These are phyloP conservation scores for Ochotona curzoniae DNA, from an alignment of 2,113 vertebrate genomes.

Conservation along the genomic window DNA sequence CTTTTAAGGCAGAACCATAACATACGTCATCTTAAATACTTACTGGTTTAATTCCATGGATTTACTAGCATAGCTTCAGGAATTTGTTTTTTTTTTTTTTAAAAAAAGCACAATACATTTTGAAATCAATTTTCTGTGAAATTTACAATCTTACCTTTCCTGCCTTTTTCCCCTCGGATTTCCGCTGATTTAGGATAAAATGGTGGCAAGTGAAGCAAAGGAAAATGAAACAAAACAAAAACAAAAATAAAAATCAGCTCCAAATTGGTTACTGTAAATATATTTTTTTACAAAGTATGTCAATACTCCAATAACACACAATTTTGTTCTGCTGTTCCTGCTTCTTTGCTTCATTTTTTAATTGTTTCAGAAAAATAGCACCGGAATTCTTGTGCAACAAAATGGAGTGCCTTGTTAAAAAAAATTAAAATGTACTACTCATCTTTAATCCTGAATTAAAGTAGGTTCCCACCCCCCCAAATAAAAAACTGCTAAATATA, in stretches of 20 bases:
- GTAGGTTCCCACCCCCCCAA: no score
- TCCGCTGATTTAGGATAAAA: slow-evolving; percentile 66
- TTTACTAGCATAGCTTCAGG: neutral
- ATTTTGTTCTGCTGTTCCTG: neutral
- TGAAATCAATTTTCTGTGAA: slow-evolving; percentile 47
- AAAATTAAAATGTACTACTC: no score
- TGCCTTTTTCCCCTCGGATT: slow-evolving; percentile 60
- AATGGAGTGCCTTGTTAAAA: neutral
- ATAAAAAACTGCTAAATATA: no score
- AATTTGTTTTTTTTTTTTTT: neutral
- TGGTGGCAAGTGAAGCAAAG: slow-evolving; percentile 59
- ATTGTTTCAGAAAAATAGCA: neutral
- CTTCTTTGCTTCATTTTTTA: neutral
- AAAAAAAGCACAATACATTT: neutral
- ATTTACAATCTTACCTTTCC: slow-evolving; percentile 69
- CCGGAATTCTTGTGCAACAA: neutral
- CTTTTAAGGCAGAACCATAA: slow-evolving; percentile 10
- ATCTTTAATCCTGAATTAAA: no score
- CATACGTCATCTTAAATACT: slow-evolving; percentile 47
- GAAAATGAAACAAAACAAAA: slow-evolving; percentile 58
- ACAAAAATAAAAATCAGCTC: slow-evolving; percentile 51
- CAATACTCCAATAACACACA: neutral
- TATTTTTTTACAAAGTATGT: neutral
- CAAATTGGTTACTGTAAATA: slow-evolving; percentile 10
- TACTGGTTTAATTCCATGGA: slow-evolving; percentile 19